phyloP scores from a whole-genome alignment of 2,113 vertebrate genomes.

The Mastomys natalensis region DNA sequence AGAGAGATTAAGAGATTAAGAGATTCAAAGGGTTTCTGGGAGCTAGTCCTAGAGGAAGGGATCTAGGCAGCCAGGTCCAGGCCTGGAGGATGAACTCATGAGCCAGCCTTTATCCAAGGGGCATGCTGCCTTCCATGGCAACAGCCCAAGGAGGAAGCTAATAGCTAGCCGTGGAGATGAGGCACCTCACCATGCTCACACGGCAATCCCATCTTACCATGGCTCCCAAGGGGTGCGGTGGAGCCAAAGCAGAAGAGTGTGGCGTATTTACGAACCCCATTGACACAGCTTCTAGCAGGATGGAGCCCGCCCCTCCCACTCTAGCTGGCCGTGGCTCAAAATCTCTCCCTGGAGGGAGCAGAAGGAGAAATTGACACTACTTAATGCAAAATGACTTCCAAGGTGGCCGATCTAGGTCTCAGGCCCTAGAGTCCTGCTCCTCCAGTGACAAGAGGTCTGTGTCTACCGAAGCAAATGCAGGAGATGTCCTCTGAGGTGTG shows the following conservation, averaged over 20 bases:
- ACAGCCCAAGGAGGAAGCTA: fast-evolving
- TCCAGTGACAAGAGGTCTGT: background rate
- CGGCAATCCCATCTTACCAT: fast-evolving
- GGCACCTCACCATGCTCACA: fast-evolving
- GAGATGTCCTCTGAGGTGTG: background rate
- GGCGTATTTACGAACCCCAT: fast-evolving
- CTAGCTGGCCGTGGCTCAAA: background rate
- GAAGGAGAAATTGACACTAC: background rate
- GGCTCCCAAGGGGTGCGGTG: background rate
- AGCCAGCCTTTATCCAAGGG: fast-evolving
- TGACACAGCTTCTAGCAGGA: fast-evolving
- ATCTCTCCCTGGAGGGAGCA: background rate
- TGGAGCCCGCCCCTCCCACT: no score
- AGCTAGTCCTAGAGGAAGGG: background rate
- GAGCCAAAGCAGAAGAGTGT: fast-evolving
- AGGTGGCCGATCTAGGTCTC: background rate
- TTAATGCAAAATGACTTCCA: background rate
- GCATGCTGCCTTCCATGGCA: fast-evolving
- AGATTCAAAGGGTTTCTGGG: background rate
- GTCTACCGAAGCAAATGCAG: background rate
- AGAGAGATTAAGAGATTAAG: background rate
- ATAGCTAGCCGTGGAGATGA: fast-evolving
- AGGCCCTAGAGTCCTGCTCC: background rate
- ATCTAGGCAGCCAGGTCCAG: background rate
- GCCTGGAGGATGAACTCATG: background rate